Conservation (phyloP, 2,888 invertebrate species). For the Sipha maydis region DNA sequence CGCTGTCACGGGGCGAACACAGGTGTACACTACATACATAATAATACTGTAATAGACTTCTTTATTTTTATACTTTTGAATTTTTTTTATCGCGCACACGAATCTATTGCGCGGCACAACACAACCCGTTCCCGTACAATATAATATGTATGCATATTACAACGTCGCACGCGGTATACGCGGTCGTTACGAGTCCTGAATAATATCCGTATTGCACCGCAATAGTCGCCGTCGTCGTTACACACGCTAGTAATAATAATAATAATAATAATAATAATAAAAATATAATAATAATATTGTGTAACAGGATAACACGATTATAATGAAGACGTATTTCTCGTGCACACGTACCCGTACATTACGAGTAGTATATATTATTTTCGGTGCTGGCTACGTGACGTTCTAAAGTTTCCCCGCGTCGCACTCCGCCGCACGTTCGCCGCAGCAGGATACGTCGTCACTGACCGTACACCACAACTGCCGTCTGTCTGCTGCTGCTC, state of each 20-base stretch:
- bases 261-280: conserved; percentile 29
- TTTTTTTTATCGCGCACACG: conserved; percentile 27
- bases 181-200: conserved; percentile 36
- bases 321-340: conserved; percentile 45
- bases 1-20: background rate
- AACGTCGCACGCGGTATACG: background rate
- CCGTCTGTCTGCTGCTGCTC: too few relatives aligned
- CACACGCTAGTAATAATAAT: conserved; percentile 18
- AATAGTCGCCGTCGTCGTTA: background rate
- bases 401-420: conserved; percentile 11
- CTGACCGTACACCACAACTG: background rate
- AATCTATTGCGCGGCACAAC: conserved; percentile 21
- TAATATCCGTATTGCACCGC: conserved; percentile 6
- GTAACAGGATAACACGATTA: conserved; percentile 43
- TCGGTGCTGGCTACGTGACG: conserved; percentile 41
- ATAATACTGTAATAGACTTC: too few relatives aligned
- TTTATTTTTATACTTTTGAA: background rate
- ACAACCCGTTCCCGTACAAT: conserved; percentile 27
- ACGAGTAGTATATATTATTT: conserved; percentile 4
- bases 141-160: background rate
- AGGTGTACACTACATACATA: too few relatives aligned
- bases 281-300: conserved; percentile 34
- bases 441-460: background rate
- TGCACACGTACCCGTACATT: background rate
- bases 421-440: background rate